Base-by-base conservation (phyloP, 2,888 invertebrate genomes). In the Thereva nobilitata region DNA sequence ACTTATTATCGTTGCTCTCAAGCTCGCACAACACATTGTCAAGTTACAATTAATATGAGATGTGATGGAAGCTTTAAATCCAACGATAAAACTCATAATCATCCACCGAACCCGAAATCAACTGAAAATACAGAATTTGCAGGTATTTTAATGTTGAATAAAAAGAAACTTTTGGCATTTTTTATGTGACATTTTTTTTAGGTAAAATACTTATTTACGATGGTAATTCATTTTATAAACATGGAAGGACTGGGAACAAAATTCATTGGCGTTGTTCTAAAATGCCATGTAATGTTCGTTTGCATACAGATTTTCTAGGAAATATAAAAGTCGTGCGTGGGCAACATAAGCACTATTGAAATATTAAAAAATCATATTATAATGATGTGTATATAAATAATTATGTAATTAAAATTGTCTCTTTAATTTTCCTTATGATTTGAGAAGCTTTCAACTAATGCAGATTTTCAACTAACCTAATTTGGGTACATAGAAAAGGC, bases 261-360 rank as follows among this genome's bases (percentile, higher is more conserved):
- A 68, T 71, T 6, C 67, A 70, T 52, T 71, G 71, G 71, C 55
- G 70, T 4, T 71, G 70, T 49, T 50, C 67, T 4, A 59, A 42
- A 37, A 23, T 56, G n/a, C n/a, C 52, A 10, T 71, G 71, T 44
- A 41, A 67, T 7, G 68, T 67, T 44, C 65, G 70, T 1, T 44
- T 70, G 3, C 71, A 71, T 63, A 70, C 68, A 5, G 67, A 70
- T 63, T 37, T 50, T 8, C 41, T 23, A 8, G 71, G 69, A 4
- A 59, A 66, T 10, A 68, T 71, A 52, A 34, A 69, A 4, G 59
- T 54, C n/a, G 10, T 66, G 1, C 68, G 69, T 9, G 68, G 70
- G 8, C 45, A 65, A 7, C 71, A 71, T 41, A 61, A 55, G 10
- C 69, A 69, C 47, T 8, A 45, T 35, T 38, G 53, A 35, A 52